Conservation (phyloP, 2,113 vertebrate genomes). For the Vidua chalybeata region DNA sequence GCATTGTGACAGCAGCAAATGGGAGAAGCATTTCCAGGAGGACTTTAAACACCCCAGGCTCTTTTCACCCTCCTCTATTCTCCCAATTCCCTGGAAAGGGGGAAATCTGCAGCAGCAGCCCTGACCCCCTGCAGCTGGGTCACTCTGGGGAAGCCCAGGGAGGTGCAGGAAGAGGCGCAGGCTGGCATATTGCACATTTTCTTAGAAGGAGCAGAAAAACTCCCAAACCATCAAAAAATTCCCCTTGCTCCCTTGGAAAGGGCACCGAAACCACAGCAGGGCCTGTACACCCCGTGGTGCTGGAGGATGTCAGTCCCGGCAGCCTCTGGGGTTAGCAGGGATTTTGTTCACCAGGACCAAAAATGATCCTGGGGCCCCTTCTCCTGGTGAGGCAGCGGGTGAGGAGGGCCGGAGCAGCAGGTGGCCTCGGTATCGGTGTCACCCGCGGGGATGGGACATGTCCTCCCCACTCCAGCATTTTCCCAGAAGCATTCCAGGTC, state of each 20-base stretch:
- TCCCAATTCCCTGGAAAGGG: background rate
- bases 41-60: background rate
- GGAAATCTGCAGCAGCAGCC: background rate
- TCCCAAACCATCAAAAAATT: background rate
- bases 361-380: background rate
- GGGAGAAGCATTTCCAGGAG: background rate
- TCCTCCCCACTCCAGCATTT: background rate
- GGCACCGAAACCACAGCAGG: background rate
- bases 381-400: background rate
- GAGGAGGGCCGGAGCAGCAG: background rate
- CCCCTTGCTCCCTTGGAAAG: background rate
- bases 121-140: background rate
- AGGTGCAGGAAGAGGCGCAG: background rate
- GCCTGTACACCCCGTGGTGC: fast-evolving
- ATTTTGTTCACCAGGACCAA: background rate
- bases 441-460: background rate
- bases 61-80: background rate
- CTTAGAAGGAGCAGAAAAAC: background rate
- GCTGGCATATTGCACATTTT: background rate
- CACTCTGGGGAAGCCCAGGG: background rate
- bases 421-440: background rate
- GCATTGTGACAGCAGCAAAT: background rate
- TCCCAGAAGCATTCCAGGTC: background rate
- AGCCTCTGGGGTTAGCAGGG: background rate
- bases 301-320: background rate